Evolutionary conservation across 2,797 vertebrate species (phyloP).

Genomic region (Schizopygopsis pylzovi): DNA sequence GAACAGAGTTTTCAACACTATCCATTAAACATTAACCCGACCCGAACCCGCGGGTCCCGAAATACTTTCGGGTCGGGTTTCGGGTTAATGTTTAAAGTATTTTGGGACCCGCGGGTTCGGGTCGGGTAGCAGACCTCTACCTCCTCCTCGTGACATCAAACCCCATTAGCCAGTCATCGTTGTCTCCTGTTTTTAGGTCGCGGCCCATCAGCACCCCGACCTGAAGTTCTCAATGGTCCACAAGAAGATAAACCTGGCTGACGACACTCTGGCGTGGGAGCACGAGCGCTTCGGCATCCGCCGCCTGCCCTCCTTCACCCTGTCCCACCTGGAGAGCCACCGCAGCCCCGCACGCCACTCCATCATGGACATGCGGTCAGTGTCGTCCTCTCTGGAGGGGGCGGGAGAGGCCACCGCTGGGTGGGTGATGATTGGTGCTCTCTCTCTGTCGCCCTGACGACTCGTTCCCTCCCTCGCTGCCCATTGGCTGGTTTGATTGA

Average conservation of each 20-base stretch:
- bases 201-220: slow-evolving; percentile 86
- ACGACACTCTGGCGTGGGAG: slow-evolving; percentile 97
- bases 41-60: too few species aligned
- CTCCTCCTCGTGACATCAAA: too few species aligned
- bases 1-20: too few species aligned
- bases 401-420: slow-evolving; percentile 79
- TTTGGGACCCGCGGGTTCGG: too few species aligned
- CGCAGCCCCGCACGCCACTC: slow-evolving; percentile 89
- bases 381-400: slow-evolving; percentile 76
- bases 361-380: slow-evolving; percentile 97
- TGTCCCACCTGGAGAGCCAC: slow-evolving; percentile 94
- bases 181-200: slow-evolving; percentile 76
- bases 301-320: slow-evolving; percentile 92
- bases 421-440: slow-evolving; percentile 77
- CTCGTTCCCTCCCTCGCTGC: background rate
- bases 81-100: too few species aligned
- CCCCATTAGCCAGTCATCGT: background rate
- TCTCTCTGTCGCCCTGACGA: slow-evolving; percentile 35
- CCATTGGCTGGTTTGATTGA: background rate
- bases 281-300: slow-evolving; percentile 98
- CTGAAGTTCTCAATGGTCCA: slow-evolving; percentile 98
- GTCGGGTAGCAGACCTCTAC: too few species aligned
- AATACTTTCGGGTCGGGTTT: too few species aligned
- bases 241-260: slow-evolving; percentile 98
- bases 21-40: too few species aligned